These are phyloP conservation scores for Mythimna loreyi DNA, from an alignment of 2,888 invertebrate species.

Conservation along the genomic window DNA sequence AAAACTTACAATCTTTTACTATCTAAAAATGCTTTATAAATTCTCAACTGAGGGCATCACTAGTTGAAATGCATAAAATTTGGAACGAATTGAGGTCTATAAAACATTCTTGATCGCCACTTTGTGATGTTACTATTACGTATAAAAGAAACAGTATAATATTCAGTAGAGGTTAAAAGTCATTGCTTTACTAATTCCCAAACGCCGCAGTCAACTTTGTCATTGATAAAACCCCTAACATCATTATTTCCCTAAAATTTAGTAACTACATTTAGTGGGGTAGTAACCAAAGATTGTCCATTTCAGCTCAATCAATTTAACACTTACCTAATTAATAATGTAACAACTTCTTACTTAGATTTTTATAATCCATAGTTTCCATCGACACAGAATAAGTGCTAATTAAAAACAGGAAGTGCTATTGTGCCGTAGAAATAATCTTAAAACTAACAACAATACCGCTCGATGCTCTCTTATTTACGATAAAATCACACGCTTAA, in stretches of 20 bases:
- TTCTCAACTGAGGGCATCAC: slow-evolving; percentile 77
- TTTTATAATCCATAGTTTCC: slow-evolving; percentile 86
- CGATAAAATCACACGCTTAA: slow-evolving; percentile 91
- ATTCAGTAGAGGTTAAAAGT: slow-evolving; percentile 68
- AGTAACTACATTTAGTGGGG: slow-evolving; percentile 87
- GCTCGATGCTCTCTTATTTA: slow-evolving; percentile 90
- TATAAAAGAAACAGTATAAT: slow-evolving; percentile 74
- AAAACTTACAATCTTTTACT: slow-evolving; percentile 65
- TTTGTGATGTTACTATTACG: slow-evolving; percentile 77
- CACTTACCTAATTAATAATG: slow-evolving; percentile 91
- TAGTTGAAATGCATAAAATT: slow-evolving; percentile 70
- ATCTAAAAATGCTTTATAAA: slow-evolving; percentile 83
- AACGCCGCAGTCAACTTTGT: slow-evolving; percentile 90
- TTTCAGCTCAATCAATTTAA: slow-evolving; percentile 90
- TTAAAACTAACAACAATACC: slow-evolving; percentile 91
- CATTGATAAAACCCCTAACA: slow-evolving; percentile 91
- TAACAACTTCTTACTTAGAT: slow-evolving; percentile 90
- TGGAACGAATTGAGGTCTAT: slow-evolving; percentile 79
- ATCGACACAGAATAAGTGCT: slow-evolving; percentile 91
- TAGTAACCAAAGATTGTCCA: slow-evolving; percentile 91
- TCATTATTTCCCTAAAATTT: slow-evolving; percentile 88
- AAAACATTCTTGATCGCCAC: slow-evolving; percentile 82
- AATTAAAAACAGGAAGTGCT: slow-evolving; percentile 91
- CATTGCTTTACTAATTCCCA: slow-evolving; percentile 75
- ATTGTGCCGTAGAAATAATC: slow-evolving; percentile 90